Percentiles rank a stretch among this genome's conserved stretches.
Conservation (phyloP, 2,797 vertebrate genomes). For the Clarias pachynema region DNA sequence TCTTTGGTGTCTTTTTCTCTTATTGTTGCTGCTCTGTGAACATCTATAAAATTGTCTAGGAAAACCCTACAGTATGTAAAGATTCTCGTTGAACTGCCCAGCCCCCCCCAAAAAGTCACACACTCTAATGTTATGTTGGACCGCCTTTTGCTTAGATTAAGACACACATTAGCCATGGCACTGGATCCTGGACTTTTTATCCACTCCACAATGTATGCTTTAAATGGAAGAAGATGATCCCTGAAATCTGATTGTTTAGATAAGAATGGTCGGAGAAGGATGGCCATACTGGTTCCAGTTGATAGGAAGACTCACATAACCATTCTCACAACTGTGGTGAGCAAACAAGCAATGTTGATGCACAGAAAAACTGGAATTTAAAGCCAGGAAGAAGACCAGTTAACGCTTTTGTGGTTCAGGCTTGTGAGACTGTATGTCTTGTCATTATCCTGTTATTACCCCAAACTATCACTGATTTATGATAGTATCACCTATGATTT, state of each 20-base stretch:
- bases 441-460: background rate
- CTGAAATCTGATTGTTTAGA: too few relatives aligned
- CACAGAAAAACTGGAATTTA: background rate
- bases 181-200: background rate
- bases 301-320: background rate
- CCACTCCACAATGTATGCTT: background rate
- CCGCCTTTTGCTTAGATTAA: too few relatives aligned
- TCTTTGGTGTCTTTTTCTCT: conserved; percentile 12
- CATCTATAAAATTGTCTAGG: background rate
- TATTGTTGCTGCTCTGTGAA: conserved; percentile 1
- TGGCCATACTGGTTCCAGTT: background rate
- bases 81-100: background rate
- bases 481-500: background rate
- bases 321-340: background rate
- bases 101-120: too few relatives aligned
- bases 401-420: background rate
- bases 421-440: background rate
- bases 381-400: background rate
- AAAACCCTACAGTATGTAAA: background rate
- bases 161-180: too few relatives aligned
- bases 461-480: background rate
- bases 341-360: background rate
- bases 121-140: too few relatives aligned
- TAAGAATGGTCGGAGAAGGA: background rate
- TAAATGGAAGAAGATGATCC: background rate